These are phyloP conservation scores for Arion vulgaris DNA, from an alignment of 1,140 invertebrate species.

Conservation along the genomic window DNA sequence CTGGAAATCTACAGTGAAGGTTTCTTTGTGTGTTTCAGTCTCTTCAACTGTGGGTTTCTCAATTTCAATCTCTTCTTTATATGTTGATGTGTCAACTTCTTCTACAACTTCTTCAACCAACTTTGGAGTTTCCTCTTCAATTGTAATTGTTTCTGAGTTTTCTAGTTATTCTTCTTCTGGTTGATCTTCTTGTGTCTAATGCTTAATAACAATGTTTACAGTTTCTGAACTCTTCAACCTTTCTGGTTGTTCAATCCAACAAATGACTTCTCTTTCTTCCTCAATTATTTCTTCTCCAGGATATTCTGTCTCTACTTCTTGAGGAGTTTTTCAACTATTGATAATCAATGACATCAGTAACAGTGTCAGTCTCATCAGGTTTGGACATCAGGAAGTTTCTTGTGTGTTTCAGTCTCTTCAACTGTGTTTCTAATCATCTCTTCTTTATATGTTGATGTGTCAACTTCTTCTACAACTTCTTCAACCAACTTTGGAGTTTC, in stretches of 20 bases:
- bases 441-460: background rate
- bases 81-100: background rate
- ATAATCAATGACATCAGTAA: background rate
- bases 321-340: background rate
- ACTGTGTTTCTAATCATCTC: background rate
- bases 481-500: conserved; percentile 6
- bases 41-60: too few species aligned
- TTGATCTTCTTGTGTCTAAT: background rate
- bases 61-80: too few species aligned
- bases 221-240: background rate
- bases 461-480: background rate
- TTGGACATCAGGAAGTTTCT: background rate
- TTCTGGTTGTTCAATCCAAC: background rate
- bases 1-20: too few species aligned
- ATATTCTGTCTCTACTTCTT: background rate
- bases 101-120: background rate
- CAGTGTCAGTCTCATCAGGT: background rate
- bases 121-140: background rate
- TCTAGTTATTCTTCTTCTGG: background rate
- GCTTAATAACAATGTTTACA: background rate
- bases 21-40: too few species aligned
- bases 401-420: background rate
- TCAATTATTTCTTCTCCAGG: background rate
- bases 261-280: background rate
- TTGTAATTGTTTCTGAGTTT: background rate